These are phyloP conservation scores for Anabas testudineus DNA, from an alignment of 2,797 vertebrate species.

Conservation along the genomic window DNA sequence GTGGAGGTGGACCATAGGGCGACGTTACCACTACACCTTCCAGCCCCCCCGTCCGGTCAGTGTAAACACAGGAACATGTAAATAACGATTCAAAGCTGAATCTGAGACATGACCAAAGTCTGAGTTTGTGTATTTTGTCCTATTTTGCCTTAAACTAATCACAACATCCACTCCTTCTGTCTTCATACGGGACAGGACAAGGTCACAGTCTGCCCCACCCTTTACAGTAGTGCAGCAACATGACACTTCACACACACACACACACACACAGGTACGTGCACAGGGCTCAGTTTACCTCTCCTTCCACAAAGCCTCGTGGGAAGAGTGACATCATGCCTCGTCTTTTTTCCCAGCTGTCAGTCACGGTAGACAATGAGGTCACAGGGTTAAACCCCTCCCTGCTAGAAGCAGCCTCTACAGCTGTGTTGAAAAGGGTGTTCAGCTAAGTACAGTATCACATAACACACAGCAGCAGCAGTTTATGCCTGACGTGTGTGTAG, in stretches of 20 bases:
- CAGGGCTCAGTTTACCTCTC: constrained; percentile 62
- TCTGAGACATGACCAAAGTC: too few species aligned
- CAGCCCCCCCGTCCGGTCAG: too few species aligned
- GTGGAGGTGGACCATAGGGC: too few species aligned
- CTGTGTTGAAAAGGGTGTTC: neutral
- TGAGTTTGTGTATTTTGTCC: too few species aligned
- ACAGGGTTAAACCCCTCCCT: constrained; percentile 44
- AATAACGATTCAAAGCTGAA: too few species aligned
- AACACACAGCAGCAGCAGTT: neutral
- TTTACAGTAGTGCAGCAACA: constrained; percentile 69
- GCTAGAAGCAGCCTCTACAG: neutral
- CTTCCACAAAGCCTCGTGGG: constrained; percentile 64
- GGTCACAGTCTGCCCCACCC: constrained; percentile 71
- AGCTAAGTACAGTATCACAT: constrained; percentile 29
- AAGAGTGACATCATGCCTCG: constrained; percentile 73
- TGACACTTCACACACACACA: constrained; percentile 58
- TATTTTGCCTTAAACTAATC: too few species aligned
- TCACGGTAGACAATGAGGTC: constrained; percentile 67
- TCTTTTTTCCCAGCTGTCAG: constrained; percentile 59
- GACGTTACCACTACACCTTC: too few species aligned
- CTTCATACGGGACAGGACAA: constrained; percentile 49
- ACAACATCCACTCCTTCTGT: constrained; percentile 28
- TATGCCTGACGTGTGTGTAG: neutral
- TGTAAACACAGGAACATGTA: too few species aligned
- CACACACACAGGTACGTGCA: constrained; percentile 37